Percentiles rank a stretch among this genome's conserved stretches.
Conservation (phyloP, 2,113 vertebrate species). For the Petroica traversi region DNA sequence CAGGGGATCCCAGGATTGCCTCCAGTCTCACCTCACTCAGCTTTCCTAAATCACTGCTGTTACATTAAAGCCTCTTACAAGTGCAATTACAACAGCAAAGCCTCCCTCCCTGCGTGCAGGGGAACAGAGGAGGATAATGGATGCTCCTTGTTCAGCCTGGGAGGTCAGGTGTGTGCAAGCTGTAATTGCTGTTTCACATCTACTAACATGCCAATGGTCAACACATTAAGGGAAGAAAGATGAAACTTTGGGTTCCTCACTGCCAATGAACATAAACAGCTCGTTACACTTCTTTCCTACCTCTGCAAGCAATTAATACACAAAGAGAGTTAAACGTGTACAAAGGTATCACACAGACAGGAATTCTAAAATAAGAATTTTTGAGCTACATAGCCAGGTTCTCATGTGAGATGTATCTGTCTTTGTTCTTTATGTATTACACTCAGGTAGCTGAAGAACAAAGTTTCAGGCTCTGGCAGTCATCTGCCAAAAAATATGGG, state of each 20-base stretch:
- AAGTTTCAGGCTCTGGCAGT: not conserved
- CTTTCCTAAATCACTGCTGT: not conserved
- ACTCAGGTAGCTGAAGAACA: not conserved
- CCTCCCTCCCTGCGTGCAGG: not conserved
- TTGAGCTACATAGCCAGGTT: not conserved
- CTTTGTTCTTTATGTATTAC: not conserved
- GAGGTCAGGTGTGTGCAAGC: not conserved
- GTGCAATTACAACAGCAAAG: not conserved
- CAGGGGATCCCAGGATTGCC: not conserved
- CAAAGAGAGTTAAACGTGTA: not conserved
- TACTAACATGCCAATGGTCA: not conserved
- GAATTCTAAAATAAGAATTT: not conserved
- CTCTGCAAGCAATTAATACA: not conserved
- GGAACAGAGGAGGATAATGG: not conserved
- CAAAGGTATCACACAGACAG: not conserved
- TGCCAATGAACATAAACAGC: not conserved
- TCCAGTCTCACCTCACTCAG: not conserved
- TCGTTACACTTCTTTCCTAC: not conserved
- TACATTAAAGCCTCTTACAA: not conserved
- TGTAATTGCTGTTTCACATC: constrained; percentile 14
- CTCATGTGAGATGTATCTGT: not conserved
- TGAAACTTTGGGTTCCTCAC: not conserved
- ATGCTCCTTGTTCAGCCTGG: not conserved
- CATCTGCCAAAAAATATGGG: not conserved
- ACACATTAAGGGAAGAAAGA: not conserved